A percentile compares a stretch with the other conserved stretches of the same genome.
phyloP scores from a whole-genome alignment of 2,113 vertebrate species.

The Bucco capensis region DNA sequence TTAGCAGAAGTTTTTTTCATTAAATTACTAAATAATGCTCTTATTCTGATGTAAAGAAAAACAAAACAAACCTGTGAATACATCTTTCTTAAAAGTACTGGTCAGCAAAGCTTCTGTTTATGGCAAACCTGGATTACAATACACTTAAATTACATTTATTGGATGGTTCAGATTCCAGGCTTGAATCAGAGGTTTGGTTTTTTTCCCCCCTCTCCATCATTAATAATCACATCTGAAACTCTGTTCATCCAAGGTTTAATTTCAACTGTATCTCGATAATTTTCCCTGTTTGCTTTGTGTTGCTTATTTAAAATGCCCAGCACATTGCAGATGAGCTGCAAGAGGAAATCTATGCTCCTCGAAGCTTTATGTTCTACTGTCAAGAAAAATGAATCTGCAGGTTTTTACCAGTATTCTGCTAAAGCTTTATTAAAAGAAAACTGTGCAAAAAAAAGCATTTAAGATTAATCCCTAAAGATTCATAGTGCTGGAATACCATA shows the following conservation, averaged over 20 bases:
- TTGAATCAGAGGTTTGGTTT: background rate
- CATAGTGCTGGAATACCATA: background rate
- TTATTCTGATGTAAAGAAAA: background rate
- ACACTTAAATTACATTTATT: background rate
- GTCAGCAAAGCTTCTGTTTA: background rate
- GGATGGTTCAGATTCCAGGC: background rate
- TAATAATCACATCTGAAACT: background rate
- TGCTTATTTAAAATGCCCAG: background rate
- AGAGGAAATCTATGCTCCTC: background rate
- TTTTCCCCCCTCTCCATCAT: background rate
- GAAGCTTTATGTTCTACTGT: background rate
- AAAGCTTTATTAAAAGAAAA: background rate
- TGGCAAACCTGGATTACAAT: background rate
- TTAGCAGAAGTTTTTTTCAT: background rate
- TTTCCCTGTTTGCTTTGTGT: background rate
- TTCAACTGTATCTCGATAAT: background rate
- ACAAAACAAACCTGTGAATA: background rate
- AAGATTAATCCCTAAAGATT: background rate
- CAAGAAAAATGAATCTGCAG: background rate
- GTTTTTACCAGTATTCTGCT: background rate
- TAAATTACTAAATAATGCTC: background rate
- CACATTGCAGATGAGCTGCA: background rate
- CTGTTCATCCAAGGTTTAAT: background rate
- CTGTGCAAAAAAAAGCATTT: background rate
- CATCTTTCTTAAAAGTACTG: background rate